phyloP scores from a whole-genome alignment of 2,888 invertebrate species.

The Suillia variegata region DNA sequence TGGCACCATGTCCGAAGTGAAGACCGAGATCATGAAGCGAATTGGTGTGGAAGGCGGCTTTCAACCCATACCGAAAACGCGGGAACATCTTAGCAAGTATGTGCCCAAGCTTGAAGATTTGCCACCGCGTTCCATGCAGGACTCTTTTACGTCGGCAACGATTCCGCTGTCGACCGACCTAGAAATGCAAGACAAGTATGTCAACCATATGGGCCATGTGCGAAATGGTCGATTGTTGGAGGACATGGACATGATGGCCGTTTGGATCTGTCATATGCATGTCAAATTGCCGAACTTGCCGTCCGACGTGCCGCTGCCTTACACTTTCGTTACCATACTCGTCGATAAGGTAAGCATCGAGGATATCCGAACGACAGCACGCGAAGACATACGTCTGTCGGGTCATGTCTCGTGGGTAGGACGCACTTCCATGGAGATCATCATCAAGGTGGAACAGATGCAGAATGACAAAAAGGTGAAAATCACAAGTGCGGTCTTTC shows the following conservation, averaged over 20 bases:
- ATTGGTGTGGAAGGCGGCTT: no score
- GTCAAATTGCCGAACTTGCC: slow-evolving; percentile 67
- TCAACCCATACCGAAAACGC: slow-evolving; percentile 60
- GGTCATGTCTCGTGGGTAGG: slow-evolving; percentile 81
- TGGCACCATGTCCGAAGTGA: no score
- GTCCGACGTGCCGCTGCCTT: slow-evolving; percentile 64
- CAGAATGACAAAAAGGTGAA: slow-evolving; percentile 63
- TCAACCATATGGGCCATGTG: slow-evolving; percentile 67
- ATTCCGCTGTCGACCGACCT: slow-evolving; percentile 69
- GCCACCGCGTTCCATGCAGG: slow-evolving; percentile 68
- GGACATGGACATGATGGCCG: slow-evolving; percentile 81
- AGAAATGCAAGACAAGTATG: slow-evolving; percentile 69
- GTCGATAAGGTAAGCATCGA: slow-evolving; percentile 74
- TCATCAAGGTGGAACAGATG: slow-evolving; percentile 71
- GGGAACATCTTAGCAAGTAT: slow-evolving; percentile 64
- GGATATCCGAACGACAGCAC: slow-evolving; percentile 61
- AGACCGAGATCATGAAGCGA: no score
- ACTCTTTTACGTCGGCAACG: slow-evolving; percentile 70
- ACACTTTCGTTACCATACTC: slow-evolving; percentile 74
- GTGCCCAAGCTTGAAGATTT: slow-evolving; percentile 67
- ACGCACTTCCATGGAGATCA: slow-evolving; percentile 72
- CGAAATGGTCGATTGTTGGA: slow-evolving; percentile 75
- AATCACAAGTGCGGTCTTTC: slow-evolving; percentile 71
- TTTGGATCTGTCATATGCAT: slow-evolving; percentile 72
- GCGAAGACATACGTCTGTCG: slow-evolving; percentile 70